A percentile compares a stretch with the other conserved stretches of the same genome.
Conservation (phyloP, 1,140 invertebrate genomes). For the Octopus bimaculoides region DNA sequence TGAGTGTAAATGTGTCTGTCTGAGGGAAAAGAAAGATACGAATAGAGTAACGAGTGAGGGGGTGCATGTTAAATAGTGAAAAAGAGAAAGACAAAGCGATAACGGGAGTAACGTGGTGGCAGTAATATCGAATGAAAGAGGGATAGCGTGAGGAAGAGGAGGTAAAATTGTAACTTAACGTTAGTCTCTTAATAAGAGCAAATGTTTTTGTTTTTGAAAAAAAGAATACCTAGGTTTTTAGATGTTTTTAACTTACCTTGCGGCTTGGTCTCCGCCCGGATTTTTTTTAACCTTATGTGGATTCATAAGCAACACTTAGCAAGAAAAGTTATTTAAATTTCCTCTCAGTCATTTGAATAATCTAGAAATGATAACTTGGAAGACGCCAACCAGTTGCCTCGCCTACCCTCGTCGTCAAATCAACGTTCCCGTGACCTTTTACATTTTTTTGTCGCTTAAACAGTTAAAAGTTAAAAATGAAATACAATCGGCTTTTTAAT, state of each 20-base stretch:
- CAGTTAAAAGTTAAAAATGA: too few relatives aligned
- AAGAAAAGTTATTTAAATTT: conserved; percentile 9
- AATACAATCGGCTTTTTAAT: too few relatives aligned
- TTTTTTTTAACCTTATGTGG: conserved; percentile 32
- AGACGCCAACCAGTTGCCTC: conserved; percentile 9
- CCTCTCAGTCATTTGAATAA: conserved; percentile 9
- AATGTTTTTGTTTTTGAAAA: not conserved
- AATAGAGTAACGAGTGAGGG: too few relatives aligned
- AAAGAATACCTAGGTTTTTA: not conserved
- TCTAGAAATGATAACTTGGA: not conserved
- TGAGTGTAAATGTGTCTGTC: too few relatives aligned
- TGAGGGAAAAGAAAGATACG: too few relatives aligned
- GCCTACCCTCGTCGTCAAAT: not conserved
- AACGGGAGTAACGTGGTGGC: too few relatives aligned
- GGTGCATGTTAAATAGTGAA: too few relatives aligned
- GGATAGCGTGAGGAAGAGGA: too few relatives aligned
- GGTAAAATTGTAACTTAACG: too few relatives aligned
- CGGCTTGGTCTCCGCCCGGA: conserved; percentile 43
- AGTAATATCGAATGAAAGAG: too few relatives aligned
- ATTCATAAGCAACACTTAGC: conserved; percentile 44
- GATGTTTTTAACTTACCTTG: conserved; percentile 33
- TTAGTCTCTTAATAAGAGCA: too few relatives aligned
- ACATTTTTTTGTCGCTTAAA: not conserved
- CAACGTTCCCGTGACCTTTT: not conserved
- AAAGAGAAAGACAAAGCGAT: too few relatives aligned